These are phyloP conservation scores for Aphaenogaster floridana DNA, from an alignment of 1,140 invertebrate species.

Conservation along the genomic window DNA sequence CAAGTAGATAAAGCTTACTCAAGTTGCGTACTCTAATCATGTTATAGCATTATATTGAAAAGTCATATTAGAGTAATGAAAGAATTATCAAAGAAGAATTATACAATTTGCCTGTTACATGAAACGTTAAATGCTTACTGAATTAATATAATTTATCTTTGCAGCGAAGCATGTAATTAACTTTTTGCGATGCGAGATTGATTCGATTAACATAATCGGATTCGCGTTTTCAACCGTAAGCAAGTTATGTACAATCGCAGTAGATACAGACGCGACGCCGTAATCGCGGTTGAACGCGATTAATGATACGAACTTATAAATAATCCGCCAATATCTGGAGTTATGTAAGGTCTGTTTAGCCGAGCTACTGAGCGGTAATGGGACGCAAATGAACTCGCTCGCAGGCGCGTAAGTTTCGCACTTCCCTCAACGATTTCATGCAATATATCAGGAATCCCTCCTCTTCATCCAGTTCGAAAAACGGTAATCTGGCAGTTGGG, in stretches of 20 bases:
- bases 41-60: neutral
- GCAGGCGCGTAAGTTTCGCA: neutral
- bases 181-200: constrained; percentile 3
- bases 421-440: constrained; percentile 66
- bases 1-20: neutral
- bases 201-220: constrained; percentile 19
- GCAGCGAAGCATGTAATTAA: neutral
- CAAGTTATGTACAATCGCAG: neutral
- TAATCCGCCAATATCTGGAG: constrained; percentile 70
- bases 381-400: constrained; percentile 32
- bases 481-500: constrained; percentile 24
- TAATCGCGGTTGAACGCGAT: constrained; percentile 70
- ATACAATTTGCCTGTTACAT: neutral
- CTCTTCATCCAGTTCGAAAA: neutral
- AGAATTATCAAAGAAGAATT: neutral
- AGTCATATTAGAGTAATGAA: neutral
- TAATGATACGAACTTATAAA: constrained; percentile 79
- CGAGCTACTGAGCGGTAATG: constrained; percentile 38
- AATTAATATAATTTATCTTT: constrained; percentile 28
- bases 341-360: constrained; percentile 71
- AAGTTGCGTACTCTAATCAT: neutral
- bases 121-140: neutral
- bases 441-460: constrained; percentile 60
- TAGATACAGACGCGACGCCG: neutral
- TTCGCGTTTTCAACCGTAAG: constrained; percentile 26